Evolutionary conservation across 2,113 vertebrate genomes (phyloP), one percentile per base, ranked within the genome.

Genomic region (Tympanuchus pallidicinctus): DNA sequence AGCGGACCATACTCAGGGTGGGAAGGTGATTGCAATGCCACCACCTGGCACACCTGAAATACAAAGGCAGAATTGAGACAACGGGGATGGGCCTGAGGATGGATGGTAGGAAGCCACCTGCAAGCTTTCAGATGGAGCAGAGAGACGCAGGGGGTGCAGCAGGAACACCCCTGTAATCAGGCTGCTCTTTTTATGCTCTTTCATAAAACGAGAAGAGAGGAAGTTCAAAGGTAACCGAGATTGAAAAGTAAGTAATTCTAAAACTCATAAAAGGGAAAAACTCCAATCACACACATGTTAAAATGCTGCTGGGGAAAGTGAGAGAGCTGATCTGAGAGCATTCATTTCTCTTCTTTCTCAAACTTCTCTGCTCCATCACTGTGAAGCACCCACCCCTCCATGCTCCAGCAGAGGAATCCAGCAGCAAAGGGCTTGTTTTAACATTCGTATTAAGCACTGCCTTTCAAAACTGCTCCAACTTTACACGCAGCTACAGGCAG

Each of bases 161-260:
- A 87, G 64, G 82, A 88, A 88, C 43, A 78, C 11, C 8, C 32
- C n/a, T 21, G 64, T 18, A 65, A 28, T 25, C 16, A 2, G 36
- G 73, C 69, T 0, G 1, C 48, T 94, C 61, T 86, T 90, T 90
- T 47, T 48, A 52, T 45, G 47, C 25, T 77, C 82, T 96, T 86
- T 91, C 86, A 88, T 70, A 88, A 81, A 94, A 84, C 28, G 34
- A 92, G 59, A 93, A 32, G 76, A 91, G 70, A 94, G 88, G 91
- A 95, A 95, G 93, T 94, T 97, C 93, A 97, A 95, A 97, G 82
- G 93, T 92, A 74, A 94, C 73, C 0, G 85, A 94, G 81, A 95
- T 4, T 95, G 86, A 95, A 93, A 90, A 94, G 90, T 79, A 96
- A 90, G 61, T 95, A 83, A 94, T 92, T 88, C 86, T 75, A 95